These are phyloP conservation scores for Caenorhabditis virilis DNA, from an alignment of 2,888 invertebrate species.

Conservation along the genomic window DNA sequence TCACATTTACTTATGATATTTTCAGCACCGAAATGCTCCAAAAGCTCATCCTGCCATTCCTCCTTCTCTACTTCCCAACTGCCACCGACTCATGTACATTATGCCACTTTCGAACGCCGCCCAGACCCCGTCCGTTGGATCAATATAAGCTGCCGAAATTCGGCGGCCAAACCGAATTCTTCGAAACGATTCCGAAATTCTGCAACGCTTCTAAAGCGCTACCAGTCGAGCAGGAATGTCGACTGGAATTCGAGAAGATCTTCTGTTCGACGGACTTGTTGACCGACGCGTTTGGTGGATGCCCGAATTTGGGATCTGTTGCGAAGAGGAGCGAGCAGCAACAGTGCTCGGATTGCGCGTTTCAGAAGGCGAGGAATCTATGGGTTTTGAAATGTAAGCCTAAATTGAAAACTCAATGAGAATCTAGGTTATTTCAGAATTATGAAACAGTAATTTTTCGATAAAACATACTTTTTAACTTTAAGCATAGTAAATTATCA, in stretches of 20 bases:
- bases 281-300: slow-evolving; percentile 17
- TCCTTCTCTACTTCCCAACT: neutral
- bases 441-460: too few relatives aligned
- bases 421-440: neutral
- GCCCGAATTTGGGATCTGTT: neutral
- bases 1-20: too few relatives aligned
- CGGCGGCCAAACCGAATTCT: slow-evolving; percentile 31
- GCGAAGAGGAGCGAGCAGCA: slow-evolving; percentile 6
- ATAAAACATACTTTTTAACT: too few relatives aligned
- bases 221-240: slow-evolving; percentile 47
- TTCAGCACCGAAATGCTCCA: neutral
- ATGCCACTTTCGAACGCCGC: slow-evolving; percentile 53
- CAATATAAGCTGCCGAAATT: slow-evolving; percentile 62
- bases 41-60: neutral
- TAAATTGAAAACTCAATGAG: neutral
- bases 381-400: slow-evolving; percentile 60
- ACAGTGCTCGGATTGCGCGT: slow-evolving; percentile 55
- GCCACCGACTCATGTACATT: slow-evolving; percentile 40
- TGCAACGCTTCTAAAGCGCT: slow-evolving; percentile 35
- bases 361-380: slow-evolving; percentile 45
- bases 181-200: slow-evolving; percentile 47
- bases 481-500: too few relatives aligned
- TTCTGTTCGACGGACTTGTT: slow-evolving; percentile 58
- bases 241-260: slow-evolving; percentile 53
- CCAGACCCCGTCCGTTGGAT: slow-evolving; percentile 63